Conservation (phyloP, 2,113 vertebrate genomes). For the Channa maculata region DNA sequence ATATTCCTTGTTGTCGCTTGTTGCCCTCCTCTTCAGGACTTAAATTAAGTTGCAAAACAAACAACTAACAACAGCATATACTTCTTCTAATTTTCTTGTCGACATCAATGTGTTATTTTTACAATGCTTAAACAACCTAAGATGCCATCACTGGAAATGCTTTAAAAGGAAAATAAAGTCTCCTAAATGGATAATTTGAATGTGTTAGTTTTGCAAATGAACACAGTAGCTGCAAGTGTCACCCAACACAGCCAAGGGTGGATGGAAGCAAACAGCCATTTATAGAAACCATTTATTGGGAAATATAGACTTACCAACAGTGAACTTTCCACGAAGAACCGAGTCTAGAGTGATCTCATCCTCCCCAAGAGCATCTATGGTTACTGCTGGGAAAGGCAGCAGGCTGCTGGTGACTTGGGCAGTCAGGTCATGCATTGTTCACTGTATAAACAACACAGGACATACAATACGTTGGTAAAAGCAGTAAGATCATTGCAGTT, state of each 20-base stretch:
- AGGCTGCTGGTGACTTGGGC: slow-evolving; percentile 93
- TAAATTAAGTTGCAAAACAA: too few relatives aligned
- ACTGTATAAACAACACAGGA: slow-evolving; percentile 58
- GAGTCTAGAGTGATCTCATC: slow-evolving; percentile 90
- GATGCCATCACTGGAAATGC: too few relatives aligned
- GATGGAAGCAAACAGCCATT: neutral
- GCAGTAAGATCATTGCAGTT: neutral
- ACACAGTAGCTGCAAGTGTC: too few relatives aligned
- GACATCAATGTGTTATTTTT: too few relatives aligned
- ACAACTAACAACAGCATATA: too few relatives aligned
- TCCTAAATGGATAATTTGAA: too few relatives aligned
- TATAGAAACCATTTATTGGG: neutral
- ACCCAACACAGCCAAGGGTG: neutral
- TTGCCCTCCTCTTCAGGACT: too few relatives aligned
- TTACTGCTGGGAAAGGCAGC: slow-evolving; percentile 92
- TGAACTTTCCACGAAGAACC: slow-evolving; percentile 89
- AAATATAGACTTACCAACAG: slow-evolving; percentile 83
- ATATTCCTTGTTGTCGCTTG: too few relatives aligned
- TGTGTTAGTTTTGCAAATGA: too few relatives aligned
- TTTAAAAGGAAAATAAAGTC: too few relatives aligned
- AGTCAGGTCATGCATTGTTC: slow-evolving; percentile 89
- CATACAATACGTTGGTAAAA: slow-evolving; percentile 9
- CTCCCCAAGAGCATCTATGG: slow-evolving; percentile 89
- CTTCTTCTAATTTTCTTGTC: too few relatives aligned
- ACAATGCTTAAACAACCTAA: too few relatives aligned